Evolutionary conservation across 1,140 invertebrate species (phyloP), one percentile per base, ranked within the genome.

Genomic region (Drosophila orena): DNA sequence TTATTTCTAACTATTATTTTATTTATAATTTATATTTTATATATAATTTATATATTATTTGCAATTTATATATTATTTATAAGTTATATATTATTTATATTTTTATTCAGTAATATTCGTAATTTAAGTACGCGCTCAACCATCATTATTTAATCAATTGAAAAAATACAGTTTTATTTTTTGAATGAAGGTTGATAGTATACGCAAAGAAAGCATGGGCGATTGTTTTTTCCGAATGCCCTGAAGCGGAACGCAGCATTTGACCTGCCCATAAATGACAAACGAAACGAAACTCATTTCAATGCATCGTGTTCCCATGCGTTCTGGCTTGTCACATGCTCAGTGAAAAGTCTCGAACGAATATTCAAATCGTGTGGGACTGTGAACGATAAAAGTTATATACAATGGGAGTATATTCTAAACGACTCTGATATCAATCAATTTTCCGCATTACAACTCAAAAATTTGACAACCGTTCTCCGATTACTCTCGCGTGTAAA

Each of bases 381-480:
- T 68, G 34, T 70, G 17, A 24, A 34, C 53, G 43, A 53, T 53
- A 24, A 50, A 62, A 69, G 46, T 69, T 62, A 47, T 62, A 56
- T 69, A 44, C 40, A 54, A 69, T 69, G 30, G 30, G 30, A 12
- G n/a, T 22, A 27, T 50, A 17, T 35, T 65, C 20, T 12, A 30
- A 42, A 34, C 47, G 20, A 20, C n/a, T 14, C 27, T 27, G 44
- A 37, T 54, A 68, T 69, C 30, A 54, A 69, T 69, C 30, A 53
- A 66, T 37, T 53, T 66, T 37, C 20, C 46, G 30, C 37, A 22
- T 30, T 14, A 10, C 14, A 66, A 44, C 30, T 24, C 27, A 47
- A 69, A 20, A 52, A 68, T 30, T 43, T 66, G 37, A 37, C 20
- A 49, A 65, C 5, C 60, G 30, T 17, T 50, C 35, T 17, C 20